phyloP scores from a whole-genome alignment of 2,797 vertebrate genomes.

The Poeciliopsis infans region DNA sequence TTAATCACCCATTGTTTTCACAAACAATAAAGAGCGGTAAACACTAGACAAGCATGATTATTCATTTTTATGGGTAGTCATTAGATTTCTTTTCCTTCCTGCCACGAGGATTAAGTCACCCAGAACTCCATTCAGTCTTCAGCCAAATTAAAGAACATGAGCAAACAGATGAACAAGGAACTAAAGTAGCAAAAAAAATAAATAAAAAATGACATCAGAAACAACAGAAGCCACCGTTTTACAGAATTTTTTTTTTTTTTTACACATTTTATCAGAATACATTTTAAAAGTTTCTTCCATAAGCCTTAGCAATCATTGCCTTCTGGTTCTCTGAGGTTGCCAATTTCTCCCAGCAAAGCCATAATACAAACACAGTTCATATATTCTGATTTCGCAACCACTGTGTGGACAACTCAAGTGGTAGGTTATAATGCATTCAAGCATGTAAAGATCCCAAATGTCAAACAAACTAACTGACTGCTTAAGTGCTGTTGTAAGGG shows the following conservation, averaged over 20 bases:
- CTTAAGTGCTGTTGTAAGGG: not conserved
- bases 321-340: not conserved
- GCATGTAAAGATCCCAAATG: not conserved
- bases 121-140: not conserved
- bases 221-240: not conserved
- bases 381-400: not conserved
- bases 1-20: not conserved
- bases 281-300: not conserved
- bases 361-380: not conserved
- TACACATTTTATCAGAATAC: not conserved
- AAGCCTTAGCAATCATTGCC: not conserved
- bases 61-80: too few species aligned
- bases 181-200: not conserved
- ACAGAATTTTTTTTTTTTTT: not conserved
- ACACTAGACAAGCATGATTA: not conserved
- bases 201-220: not conserved
- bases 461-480: not conserved
- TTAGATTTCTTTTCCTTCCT: not conserved
- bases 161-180: not conserved
- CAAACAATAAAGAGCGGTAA: not conserved
- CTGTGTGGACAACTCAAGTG: not conserved
- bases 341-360: not conserved
- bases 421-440: not conserved
- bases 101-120: not conserved
- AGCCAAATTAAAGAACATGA: not conserved